Base-by-base conservation (phyloP, 2,888 invertebrate species). In the Gastrophysa polygoni region DNA sequence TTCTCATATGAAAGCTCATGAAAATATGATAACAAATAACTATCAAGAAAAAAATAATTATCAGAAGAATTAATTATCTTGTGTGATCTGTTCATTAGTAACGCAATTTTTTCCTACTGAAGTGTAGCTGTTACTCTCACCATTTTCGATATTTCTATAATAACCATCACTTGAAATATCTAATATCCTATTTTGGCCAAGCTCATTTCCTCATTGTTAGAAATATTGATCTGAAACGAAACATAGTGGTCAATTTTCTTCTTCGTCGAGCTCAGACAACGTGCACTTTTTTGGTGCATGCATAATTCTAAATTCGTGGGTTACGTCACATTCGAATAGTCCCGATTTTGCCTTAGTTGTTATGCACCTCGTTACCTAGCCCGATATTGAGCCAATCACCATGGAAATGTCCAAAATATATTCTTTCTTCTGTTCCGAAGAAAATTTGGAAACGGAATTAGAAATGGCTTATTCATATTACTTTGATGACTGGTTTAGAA, bases 311-410 rank as follows among this genome's bases (percentile, higher is more conserved):
- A 80, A 81, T 78, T 71, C 74, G 76, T 77, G 77, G 75, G 73
- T 74, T 77, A 56, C 29, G 29, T 38, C 57, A 70, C 68, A 71
- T 77, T 74, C 68, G 68, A 75, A 71, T 65, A 71, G 64, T 73
- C 77, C 78, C 77, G 73, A 75, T 79, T 80, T 73, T 80, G 80
- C 80, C 80, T 80, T 80, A 79, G 80, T 80, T 80, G 72, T 74
- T 68, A 75, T n/a, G 71, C 72, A 69, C 51, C 68, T 74, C 67
- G 74, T 71, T 73, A 68, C 67, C 57, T 59, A 68, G 70, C 66
- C 61, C 43, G 8, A 17, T 20, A 18, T n/a, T 29, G 3, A 21
- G 2, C n/a, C 28, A 24, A n/a, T 20, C 28, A 14, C 6, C 21
- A 48, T 24, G 11, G 18, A 10, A 6, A 21, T 7, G 7, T 44